Base-by-base conservation (phyloP, 2,888 invertebrate genomes). In the Portevinia maculata region DNA sequence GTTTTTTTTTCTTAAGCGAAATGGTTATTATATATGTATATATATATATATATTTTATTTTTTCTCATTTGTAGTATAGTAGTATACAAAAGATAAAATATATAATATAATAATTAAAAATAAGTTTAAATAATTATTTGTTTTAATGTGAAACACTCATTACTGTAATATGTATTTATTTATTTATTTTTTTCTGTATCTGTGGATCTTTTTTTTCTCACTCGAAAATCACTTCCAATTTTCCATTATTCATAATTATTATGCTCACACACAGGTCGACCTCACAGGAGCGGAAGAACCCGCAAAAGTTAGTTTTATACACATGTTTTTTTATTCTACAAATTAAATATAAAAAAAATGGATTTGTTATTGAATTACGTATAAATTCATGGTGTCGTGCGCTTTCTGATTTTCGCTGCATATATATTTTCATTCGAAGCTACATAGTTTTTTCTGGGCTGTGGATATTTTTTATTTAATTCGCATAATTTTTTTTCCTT, bases 221-320 rank as follows among this genome's bases (percentile, higher is more conserved):
- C 55, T 62, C 55, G 8, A 67, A 81, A 76, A 71, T 79, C 73
- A 75, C 81, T 78, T 74, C 78, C 75, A 79, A 85, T 85, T 84
- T 84, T 84, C 24, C 84, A 81, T 44, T 84, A 76, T 83, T 79
- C 69, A 69, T 64, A 41, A 70, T 78, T 55, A 71, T 67, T 71
- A 84, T 75, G 74, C 84, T 69, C 67, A 69, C 67, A 71, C 88
- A 85, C 89, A 91, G 91, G 90, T 91, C 88, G 90, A 90, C 88
- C 89, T 91, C 87, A 90, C 91, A 87, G 90, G 90, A 89, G 89
- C 89, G 86, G 90, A 90, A 85, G 90, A 89, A 88, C 87, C 88
- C 84, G 88, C 90, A 88, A 91, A 91, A 90, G 90, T 91, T 90
- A 90, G 91, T 90, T 85, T 87, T 81, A 85, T 62, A 67, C 17